These are phyloP conservation scores for Geococcyx californianus DNA, from an alignment of 2,113 vertebrate genomes.

Conservation along the genomic window DNA sequence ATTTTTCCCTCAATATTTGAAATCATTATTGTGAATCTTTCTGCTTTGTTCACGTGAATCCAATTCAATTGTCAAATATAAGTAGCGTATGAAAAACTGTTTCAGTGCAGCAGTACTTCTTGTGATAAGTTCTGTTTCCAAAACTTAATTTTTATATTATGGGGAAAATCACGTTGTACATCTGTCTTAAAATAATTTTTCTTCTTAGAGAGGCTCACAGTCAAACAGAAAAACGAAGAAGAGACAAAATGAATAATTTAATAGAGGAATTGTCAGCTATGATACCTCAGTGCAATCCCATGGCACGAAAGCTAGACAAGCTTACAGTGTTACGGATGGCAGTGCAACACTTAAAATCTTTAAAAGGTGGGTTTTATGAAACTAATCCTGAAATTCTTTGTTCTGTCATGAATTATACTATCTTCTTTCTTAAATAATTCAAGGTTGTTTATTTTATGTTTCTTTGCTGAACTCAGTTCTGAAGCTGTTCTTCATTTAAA, in stretches of 20 bases:
- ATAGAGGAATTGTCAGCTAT: conserved; percentile 91
- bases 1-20: background rate
- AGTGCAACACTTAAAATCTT: conserved; percentile 88
- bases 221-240: conserved; percentile 90
- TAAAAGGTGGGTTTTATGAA: conserved; percentile 80
- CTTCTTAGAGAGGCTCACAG: conserved; percentile 90
- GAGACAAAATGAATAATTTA: conserved; percentile 93
- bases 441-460: background rate
- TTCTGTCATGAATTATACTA: background rate
- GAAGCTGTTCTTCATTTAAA: background rate
- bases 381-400: background rate
- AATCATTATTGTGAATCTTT: background rate
- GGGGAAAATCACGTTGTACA: background rate
- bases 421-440: background rate
- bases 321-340: conserved; percentile 92
- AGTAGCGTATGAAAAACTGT: background rate
- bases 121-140: background rate
- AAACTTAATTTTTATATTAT: background rate
- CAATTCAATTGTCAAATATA: background rate
- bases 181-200: background rate
- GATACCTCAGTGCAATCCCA: conserved; percentile 89
- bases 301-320: conserved; percentile 90
- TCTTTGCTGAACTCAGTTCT: background rate
- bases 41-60: background rate
- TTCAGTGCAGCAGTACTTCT: background rate